phyloP scores from a whole-genome alignment of 2,797 vertebrate species.

The Varecia variegata region DNA sequence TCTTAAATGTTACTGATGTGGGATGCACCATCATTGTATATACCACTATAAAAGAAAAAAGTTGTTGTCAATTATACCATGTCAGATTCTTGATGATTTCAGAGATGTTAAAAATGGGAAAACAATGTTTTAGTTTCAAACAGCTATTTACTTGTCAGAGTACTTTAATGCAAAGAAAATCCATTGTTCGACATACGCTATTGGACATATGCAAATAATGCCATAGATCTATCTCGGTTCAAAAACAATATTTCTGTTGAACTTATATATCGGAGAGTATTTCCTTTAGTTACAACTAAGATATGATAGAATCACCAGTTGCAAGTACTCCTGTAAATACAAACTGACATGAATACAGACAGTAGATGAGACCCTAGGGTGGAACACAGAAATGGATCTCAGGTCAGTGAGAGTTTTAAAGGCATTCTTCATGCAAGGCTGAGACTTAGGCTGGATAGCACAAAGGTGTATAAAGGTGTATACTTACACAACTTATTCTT shows the following conservation, averaged over 20 bases:
- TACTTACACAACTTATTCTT: neutral
- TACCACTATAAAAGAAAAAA: neutral
- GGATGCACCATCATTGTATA: neutral
- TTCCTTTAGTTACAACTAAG: neutral
- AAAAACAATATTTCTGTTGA: neutral
- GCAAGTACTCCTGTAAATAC: neutral
- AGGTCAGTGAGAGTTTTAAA: neutral
- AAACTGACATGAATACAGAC: neutral
- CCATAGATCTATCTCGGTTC: neutral
- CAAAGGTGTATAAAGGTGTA: neutral
- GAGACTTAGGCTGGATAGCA: neutral
- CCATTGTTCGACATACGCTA: neutral
- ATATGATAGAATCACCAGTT: neutral
- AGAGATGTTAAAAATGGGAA: conserved; percentile 25
- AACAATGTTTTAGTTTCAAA: conserved; percentile 20
- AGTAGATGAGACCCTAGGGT: neutral
- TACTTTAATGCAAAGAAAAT: conserved; percentile 26
- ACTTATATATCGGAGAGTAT: neutral
- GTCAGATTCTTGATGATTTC: conserved; percentile 42
- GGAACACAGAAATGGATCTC: neutral
- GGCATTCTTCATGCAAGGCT: neutral
- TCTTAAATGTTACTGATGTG: neutral
- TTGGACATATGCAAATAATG: neutral
- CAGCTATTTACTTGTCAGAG: neutral
- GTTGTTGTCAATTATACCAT: neutral